Evolutionary conservation across 2,113 vertebrate genomes (phyloP), one percentile per base, ranked within the genome.

Genomic region (Chaetorhynchus papuensis): DNA sequence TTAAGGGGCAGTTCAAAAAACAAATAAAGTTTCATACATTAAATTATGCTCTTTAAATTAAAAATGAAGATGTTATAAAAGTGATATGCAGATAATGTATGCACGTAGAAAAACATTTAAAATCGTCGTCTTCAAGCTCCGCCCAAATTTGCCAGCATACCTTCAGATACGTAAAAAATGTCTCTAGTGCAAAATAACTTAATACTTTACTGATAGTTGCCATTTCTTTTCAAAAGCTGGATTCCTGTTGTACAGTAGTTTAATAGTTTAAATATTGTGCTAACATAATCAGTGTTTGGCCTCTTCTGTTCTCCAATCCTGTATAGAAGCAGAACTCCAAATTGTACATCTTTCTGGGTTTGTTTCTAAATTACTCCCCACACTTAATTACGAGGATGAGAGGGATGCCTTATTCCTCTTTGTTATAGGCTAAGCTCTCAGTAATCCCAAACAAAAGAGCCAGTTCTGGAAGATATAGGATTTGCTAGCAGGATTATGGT

Each of bases 381-480:
- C 99, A 99, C 99, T 99, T 99, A 99, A 99, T 99, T 99, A 99
- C 97, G 98, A 98, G 98, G 98, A 99, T 98, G 99, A 99, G 99
- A 98, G 98, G 98, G 98, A 99, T 98, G 98, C 98, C 99, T 99
- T 99, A 99, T 99, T 99, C 99, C 98, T 99, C 98, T 99, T 99
- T 99, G 99, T 99, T 98, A 99, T 98, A 97, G 98, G 98, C 98
- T 99, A 99, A 99, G 98, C 99, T 99, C 98, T 98, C 99, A 98
- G 98, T 99, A 99, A 99, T 99, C 99, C 99, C 99, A 99, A 99
- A 99, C 99, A 99, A 99, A 99, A 98, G 98, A 99, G 98, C 98
- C 98, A 99, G 98, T 99, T 99, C 99, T 98, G 98, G 98, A 98
- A 99, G 98, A 98, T 98, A 98, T 98, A 98, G 99, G 98, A 99